A percentile compares a stretch with the other conserved stretches of the same genome.
Evolutionary conservation across 2,113 vertebrate species (phyloP).

Genomic region (Blennius ocellaris): DNA sequence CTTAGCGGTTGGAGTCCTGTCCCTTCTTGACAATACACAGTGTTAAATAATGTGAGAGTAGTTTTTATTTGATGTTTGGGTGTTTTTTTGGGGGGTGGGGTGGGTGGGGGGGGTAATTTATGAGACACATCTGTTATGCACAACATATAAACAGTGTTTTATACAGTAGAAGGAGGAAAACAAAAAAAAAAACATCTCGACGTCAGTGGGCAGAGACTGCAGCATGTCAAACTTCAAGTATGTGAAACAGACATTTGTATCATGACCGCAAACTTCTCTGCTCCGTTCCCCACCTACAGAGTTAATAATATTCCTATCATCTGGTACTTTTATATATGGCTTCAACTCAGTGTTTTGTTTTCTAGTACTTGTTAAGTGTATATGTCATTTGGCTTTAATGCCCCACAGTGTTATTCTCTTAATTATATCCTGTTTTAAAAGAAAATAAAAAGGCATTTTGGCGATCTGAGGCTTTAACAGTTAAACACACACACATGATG

Average conservation of each 20-base stretch:
- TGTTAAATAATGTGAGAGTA: conserved; percentile 56
- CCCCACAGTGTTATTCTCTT: conserved; percentile 32
- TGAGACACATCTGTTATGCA: conserved; percentile 64
- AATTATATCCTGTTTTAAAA: background rate
- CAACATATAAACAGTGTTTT: conserved; percentile 63
- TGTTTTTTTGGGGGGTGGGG: no score
- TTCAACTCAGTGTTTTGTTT: conserved; percentile 53
- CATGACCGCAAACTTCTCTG: conserved; percentile 68
- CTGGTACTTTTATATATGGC: conserved; percentile 62
- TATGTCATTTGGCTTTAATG: conserved; percentile 25
- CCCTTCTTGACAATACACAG: conserved; percentile 60
- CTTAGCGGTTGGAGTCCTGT: conserved; percentile 39
- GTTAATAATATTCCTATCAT: conserved; percentile 42
- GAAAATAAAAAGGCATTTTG: conserved; percentile 29
- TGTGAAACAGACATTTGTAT: conserved; percentile 75
- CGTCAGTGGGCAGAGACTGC: conserved; percentile 63
- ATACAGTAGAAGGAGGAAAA: conserved; percentile 50
- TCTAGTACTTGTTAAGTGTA: conserved; percentile 28
- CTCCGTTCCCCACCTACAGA: conserved; percentile 25
- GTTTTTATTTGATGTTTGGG: conserved; percentile 59
- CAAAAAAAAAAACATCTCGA: conserved; percentile 7
- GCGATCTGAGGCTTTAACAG: conserved; percentile 49
- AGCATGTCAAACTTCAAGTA: conserved; percentile 84
- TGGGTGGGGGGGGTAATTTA: conserved; percentile 46
- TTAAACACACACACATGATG: conserved; percentile 26